Percentiles rank a stretch among this genome's conserved stretches.
These are phyloP conservation scores for Kryphioiulus occultus DNA, from an alignment of 2,888 invertebrate species.

Conservation along the genomic window DNA sequence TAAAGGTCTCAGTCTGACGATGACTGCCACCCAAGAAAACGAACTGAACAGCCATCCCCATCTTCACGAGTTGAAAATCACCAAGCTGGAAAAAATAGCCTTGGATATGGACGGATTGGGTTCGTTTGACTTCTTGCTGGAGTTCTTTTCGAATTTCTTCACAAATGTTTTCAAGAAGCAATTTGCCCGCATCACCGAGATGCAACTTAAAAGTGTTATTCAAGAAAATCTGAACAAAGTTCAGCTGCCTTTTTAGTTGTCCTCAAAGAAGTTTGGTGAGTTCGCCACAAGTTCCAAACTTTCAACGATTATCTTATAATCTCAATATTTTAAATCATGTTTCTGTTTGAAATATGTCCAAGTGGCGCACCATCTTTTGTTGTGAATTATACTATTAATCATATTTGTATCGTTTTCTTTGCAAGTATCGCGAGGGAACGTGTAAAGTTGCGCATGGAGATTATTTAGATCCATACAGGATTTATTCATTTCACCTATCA, in stretches of 20 bases:
- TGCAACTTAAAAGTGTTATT: slow-evolving; percentile 44
- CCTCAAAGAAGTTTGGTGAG: too few species aligned
- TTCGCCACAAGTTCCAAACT: neutral
- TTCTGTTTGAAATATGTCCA: neutral
- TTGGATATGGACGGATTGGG: slow-evolving; percentile 74
- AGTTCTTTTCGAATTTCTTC: slow-evolving; percentile 79
- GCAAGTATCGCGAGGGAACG: neutral
- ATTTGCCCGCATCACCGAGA: slow-evolving; percentile 54
- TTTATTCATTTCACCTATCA: neutral
- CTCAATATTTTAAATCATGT: neutral
- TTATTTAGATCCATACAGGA: too few species aligned
- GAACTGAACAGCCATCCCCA: slow-evolving; percentile 43
- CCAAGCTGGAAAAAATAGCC: slow-evolving; percentile 47
- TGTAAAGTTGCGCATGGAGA: neutral
- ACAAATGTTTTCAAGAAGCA: slow-evolving; percentile 87
- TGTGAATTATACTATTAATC: neutral
- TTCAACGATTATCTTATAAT: neutral
- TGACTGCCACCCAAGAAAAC: slow-evolving; percentile 46
- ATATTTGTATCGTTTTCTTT: neutral
- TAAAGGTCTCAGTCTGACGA: slow-evolving; percentile 47
- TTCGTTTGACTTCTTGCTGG: slow-evolving; percentile 82
- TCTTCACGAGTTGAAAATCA: slow-evolving; percentile 45
- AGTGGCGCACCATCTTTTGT: neutral
- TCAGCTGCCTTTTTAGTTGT: slow-evolving; percentile 45
- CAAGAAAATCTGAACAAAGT: slow-evolving; percentile 51